Evolutionary conservation across 2,797 vertebrate genomes (phyloP).

Genomic region (Buphagus erythrorhynchus): DNA sequence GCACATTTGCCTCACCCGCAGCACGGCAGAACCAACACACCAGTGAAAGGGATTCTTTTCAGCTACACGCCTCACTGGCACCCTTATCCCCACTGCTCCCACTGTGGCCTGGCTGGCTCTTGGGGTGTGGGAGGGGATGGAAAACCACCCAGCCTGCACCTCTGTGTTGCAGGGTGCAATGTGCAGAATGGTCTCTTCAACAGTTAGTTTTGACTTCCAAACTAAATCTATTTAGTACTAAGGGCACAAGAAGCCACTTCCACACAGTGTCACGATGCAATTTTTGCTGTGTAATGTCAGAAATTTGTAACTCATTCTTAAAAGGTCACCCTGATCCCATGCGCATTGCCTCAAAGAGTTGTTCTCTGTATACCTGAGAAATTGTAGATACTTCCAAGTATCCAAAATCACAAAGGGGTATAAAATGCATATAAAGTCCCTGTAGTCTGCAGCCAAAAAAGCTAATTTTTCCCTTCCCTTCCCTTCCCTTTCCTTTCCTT

Average conservation of each 20-base stretch:
- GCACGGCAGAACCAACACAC: neutral
- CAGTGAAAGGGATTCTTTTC: constrained; percentile 62
- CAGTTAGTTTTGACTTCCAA: neutral
- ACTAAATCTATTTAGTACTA: neutral
- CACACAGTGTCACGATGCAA: neutral
- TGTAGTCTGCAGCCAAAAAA: neutral
- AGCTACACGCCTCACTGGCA: constrained; percentile 40
- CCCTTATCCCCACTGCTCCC: neutral
- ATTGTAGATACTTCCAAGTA: neutral
- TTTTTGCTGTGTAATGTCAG: neutral
- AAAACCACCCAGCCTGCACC: neutral
- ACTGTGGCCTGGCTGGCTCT: accelerated
- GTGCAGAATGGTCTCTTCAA: neutral
- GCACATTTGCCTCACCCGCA: neutral
- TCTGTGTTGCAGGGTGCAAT: neutral
- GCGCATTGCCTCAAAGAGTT: neutral
- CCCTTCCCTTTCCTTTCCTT: neutral
- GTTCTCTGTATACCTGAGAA: neutral
- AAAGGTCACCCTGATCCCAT: neutral
- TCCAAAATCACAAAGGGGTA: neutral
- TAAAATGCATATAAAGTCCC: neutral
- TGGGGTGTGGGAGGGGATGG: neutral
- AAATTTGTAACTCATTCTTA: neutral
- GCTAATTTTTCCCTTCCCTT: accelerated
- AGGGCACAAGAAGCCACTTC: neutral